phyloP scores from a whole-genome alignment of 2,113 vertebrate genomes.

The Bufo gargarizans region DNA sequence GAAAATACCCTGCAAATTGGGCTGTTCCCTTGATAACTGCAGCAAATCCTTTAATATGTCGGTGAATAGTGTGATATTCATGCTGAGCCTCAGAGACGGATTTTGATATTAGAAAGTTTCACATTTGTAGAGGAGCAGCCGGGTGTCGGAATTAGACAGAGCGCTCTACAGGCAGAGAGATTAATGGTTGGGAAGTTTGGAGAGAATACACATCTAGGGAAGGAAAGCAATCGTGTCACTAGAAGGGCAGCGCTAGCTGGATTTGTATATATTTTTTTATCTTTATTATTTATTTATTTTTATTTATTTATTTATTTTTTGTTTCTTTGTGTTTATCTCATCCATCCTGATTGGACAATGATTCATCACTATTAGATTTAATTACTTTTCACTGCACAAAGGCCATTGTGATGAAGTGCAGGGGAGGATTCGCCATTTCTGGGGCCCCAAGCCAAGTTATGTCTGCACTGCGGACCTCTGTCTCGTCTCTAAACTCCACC shows the following conservation, averaged over 20 bases:
- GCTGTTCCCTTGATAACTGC: background rate
- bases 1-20: background rate
- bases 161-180: background rate
- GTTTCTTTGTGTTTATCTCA: background rate
- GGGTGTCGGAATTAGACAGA: background rate
- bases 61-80: background rate
- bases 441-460: too few species aligned
- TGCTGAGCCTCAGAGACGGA: background rate
- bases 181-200: background rate
- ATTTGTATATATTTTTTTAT: background rate
- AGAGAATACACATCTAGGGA: background rate
- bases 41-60: constrained; percentile 11
- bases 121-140: background rate
- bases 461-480: too few species aligned
- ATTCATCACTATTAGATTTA: too few species aligned
- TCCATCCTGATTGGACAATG: too few species aligned
- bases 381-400: too few species aligned
- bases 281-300: background rate
- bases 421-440: too few species aligned
- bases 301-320: background rate
- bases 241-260: background rate
- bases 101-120: background rate
- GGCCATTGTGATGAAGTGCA: too few species aligned
- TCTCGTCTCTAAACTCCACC: too few species aligned
- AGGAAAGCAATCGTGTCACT: background rate